These are phyloP conservation scores for Nematolebias whitei DNA, from an alignment of 2,113 vertebrate genomes.

Conservation along the genomic window DNA sequence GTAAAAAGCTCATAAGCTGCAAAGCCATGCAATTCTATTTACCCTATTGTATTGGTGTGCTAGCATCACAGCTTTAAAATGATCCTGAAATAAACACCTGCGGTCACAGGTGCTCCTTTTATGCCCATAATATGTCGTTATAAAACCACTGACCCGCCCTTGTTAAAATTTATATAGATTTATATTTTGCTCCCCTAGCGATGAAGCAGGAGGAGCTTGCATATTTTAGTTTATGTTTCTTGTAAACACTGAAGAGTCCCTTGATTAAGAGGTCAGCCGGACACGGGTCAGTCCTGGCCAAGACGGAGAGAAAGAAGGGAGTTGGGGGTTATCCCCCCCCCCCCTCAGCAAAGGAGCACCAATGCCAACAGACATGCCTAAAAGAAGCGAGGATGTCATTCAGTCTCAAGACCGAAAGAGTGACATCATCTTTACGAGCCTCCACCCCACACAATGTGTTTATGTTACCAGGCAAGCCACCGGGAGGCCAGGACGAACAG, in stretches of 20 bases:
- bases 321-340: slow-evolving; percentile 2
- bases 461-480: slow-evolving; percentile 61
- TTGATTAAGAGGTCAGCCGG: slow-evolving; percentile 70
- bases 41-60: slow-evolving; percentile 59
- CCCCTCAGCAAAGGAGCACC: slow-evolving; percentile 65
- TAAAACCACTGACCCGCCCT: slow-evolving; percentile 61
- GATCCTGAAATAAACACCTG: slow-evolving; percentile 63
- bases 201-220: slow-evolving; percentile 71
- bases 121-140: slow-evolving; percentile 42
- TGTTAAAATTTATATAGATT: slow-evolving; percentile 48
- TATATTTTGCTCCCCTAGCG: slow-evolving; percentile 43
- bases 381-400: slow-evolving; percentile 53
- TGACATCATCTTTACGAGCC: slow-evolving; percentile 60
- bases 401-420: slow-evolving; percentile 24
- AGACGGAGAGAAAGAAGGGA: slow-evolving; percentile 41
- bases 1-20: slow-evolving; percentile 61
- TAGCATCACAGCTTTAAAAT: slow-evolving; percentile 67
- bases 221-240: slow-evolving; percentile 69
- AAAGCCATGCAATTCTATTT: slow-evolving; percentile 74
- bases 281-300: slow-evolving; percentile 61
- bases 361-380: slow-evolving; percentile 54
- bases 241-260: slow-evolving; percentile 75
- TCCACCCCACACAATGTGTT: slow-evolving; percentile 37
- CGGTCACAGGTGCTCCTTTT: slow-evolving; percentile 73
- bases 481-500: slow-evolving; percentile 46